Conservation (phyloP, 2,113 vertebrate species). For the Gnathonemus echidnorhynchus region DNA sequence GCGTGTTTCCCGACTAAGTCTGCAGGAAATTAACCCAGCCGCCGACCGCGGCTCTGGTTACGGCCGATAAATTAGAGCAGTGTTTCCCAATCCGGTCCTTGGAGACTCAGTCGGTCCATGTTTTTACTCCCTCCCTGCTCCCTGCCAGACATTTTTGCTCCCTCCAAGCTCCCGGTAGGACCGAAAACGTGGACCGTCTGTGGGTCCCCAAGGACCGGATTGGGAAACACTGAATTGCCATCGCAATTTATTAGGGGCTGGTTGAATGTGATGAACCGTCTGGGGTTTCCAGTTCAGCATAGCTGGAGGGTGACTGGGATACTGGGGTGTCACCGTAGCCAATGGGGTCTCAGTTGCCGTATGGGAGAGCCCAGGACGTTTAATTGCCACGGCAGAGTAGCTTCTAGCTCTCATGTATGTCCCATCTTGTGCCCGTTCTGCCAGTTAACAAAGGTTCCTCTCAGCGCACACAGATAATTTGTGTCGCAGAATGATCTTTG, state of each 20-base stretch:
- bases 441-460: neutral
- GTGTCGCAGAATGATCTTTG: neutral
- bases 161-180: neutral
- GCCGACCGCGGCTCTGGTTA: neutral
- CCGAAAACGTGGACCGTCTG: neutral
- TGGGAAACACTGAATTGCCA: neutral
- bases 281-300: slow-evolving; percentile 20
- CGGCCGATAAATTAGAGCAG: slow-evolving; percentile 2
- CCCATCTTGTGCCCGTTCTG: neutral
- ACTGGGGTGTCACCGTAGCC: neutral
- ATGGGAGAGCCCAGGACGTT: neutral
- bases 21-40: slow-evolving; percentile 11
- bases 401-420: neutral
- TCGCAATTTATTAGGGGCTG: neutral
- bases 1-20: slow-evolving; percentile 4
- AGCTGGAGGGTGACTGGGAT: neutral
- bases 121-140: neutral
- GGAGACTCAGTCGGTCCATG: neutral
- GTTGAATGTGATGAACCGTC: slow-evolving; percentile 8
- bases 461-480: neutral
- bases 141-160: neutral
- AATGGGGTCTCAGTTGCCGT: neutral
- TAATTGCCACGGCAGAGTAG: neutral
- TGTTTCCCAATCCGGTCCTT: neutral
- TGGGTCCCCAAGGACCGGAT: neutral